Base-by-base conservation (phyloP, 2,797 vertebrate genomes). In the Chloroceryle amazona region DNA sequence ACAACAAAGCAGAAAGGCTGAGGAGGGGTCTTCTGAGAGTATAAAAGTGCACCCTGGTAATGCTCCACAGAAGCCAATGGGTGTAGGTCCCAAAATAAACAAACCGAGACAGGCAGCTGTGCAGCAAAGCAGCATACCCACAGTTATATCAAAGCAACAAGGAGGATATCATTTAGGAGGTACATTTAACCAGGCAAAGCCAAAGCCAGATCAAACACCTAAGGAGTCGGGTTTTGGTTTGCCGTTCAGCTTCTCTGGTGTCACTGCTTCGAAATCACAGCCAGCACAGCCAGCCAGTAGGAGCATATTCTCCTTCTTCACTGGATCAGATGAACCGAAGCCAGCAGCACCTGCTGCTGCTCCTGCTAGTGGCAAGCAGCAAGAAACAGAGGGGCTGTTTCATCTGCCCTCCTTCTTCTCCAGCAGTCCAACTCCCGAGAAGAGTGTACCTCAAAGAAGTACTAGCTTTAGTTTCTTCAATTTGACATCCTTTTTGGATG, bases 221-320 rank as follows among this genome's bases (percentile, higher is more conserved):
- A 99, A 98, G 97, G 97, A 98, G 71, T 95, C 97, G 0, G 94
- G 98, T 67, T 99, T 99, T 96, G 98, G 98, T 82, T 98, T 99
- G 96, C 98, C 99, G 2, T 97, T 99, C 70, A 96, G 86, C 94
- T 96, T 98, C 35, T 91, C 98, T 81, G 98, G 97, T 92, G 90
- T 97, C 55, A 85, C 98, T 92, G 68, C 93, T 92, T 84, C 95
- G 2, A 93, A 98, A 93, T 96, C 98, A 67, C 98, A 99, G 73
- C 83, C 90, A 67, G 79, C 98, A 2, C 91, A 97, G 96, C 84
- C 97, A 33, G 65, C 98, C 54, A 96, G 98, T 90, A 98, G 97
- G 96, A 98, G 97, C 97, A 87, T 99, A 89, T 97, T 99, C 73
- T 99, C 99, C 62, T 98, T 99, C 89, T 98, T 99, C 96, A 98